These are phyloP conservation scores for Leptobrachium leishanense DNA, from an alignment of 2,113 vertebrate species.

Conservation along the genomic window DNA sequence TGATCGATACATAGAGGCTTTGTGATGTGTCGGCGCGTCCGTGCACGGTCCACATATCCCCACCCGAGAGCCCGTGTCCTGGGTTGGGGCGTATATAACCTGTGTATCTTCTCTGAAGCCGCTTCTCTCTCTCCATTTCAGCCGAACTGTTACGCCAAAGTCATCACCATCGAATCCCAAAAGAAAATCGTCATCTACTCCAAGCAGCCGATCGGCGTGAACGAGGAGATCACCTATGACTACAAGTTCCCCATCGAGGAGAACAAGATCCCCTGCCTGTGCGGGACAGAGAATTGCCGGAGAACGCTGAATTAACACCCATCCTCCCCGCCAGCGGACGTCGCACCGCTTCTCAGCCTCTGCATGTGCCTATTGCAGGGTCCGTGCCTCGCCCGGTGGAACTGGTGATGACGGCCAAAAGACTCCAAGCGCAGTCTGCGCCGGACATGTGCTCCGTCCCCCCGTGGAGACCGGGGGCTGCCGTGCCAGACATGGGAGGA, in stretches of 20 bases:
- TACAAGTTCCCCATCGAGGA: constrained; percentile 97
- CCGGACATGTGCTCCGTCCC: not conserved
- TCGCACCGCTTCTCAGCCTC: not conserved
- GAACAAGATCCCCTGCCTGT: constrained; percentile 92
- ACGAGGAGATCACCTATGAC: constrained; percentile 95
- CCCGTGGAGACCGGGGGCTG: not conserved
- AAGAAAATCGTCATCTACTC: constrained; percentile 97
- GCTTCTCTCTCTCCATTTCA: constrained; percentile 44
- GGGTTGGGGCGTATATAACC: no score
- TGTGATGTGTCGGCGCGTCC: no score
- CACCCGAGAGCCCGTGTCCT: no score
- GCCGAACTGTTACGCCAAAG: constrained; percentile 97
- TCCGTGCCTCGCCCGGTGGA: constrained; percentile 6
- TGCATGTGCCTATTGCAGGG: not conserved
- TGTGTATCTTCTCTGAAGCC: not conserved
- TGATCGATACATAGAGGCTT: no score
- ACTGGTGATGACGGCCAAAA: constrained; percentile 47
- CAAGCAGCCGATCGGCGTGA: constrained; percentile 87
- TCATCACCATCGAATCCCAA: constrained; percentile 94
- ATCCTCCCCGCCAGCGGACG: no score
- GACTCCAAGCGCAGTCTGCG: constrained; percentile 42
- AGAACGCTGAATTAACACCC: constrained; percentile 84
- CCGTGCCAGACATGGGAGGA: not conserved
- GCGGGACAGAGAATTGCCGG: constrained; percentile 88
- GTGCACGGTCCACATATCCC: no score